A percentile compares a stretch with the other conserved stretches of the same genome.
phyloP scores from a whole-genome alignment of 2,797 vertebrate species.

The Crypturellus tataupa region DNA sequence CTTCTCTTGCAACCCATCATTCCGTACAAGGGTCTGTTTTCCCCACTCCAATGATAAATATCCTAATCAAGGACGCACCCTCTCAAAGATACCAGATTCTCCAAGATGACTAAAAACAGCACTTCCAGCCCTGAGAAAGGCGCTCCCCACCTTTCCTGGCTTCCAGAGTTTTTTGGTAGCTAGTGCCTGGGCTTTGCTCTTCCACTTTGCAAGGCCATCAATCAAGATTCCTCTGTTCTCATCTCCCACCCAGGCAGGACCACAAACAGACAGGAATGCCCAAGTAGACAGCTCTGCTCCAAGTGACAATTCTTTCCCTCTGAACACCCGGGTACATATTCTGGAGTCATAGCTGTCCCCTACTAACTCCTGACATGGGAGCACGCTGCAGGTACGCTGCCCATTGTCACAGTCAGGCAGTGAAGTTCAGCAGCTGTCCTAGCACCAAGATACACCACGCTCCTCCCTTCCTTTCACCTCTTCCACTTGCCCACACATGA shows the following conservation, averaged over 20 bases:
- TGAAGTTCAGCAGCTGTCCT: fast-evolving
- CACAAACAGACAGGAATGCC: background rate
- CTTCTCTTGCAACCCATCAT: background rate
- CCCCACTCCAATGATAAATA: background rate
- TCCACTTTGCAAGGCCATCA: background rate
- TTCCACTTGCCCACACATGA: background rate
- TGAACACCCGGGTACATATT: fast-evolving
- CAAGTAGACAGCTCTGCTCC: background rate
- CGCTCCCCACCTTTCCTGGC: background rate
- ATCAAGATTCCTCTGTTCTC: background rate
- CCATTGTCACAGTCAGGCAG: background rate
- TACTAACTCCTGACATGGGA: background rate
- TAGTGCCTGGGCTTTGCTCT: background rate
- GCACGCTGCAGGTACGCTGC: fast-evolving
- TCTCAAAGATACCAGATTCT: background rate
- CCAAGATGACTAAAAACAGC: background rate
- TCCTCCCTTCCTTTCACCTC: background rate
- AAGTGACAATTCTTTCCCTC: background rate
- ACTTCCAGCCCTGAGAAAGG: background rate
- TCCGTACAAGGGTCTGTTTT: background rate
- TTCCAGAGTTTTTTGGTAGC: background rate
- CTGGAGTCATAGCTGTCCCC: background rate
- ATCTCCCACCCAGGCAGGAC: background rate
- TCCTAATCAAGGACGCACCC: background rate
- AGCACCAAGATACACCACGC: fast-evolving